Evolutionary conservation across 2,888 invertebrate species (phyloP), one percentile per base, ranked within the genome.

Genomic region (Caenorhabditis wallacei): DNA sequence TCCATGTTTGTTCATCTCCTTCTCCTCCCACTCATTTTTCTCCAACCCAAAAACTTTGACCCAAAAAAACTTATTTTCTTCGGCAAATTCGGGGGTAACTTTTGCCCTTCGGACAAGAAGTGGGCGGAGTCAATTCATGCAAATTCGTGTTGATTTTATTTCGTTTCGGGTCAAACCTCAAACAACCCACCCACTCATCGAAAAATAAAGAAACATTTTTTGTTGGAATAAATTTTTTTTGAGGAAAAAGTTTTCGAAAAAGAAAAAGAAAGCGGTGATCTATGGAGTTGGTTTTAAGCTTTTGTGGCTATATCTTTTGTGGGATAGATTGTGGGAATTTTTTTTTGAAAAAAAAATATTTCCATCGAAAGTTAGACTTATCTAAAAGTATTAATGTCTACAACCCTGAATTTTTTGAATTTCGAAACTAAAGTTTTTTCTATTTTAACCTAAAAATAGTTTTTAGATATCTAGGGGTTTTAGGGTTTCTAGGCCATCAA

Each of bases 21-120:
- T 20, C n/a, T 4, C 0, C n/a, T 37, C n/a, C 37, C 11, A 0
- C 0, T 20, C n/a, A 18, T 37, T 24, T 20, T 35, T 22, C 37
- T 37, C 57, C 43, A 35, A 2, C 18, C 57, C 37, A 30, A 56
- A 48, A 59, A 59, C 40, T 40, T 59, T 59, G 59, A 59, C 59
- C 59, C 18, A 59, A 59, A 57, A 57, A 59, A 59, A 40, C 43
- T 20, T n/a, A 18, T 7, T 43, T 56, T 24, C 30, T 57, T 59
- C 59, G 59, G 20, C 59, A 59, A 59, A 59, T 59, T 59, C 22
- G 30, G 30, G 30, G 3, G 30, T 30, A 30, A 57, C 43, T 59
- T 24, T 40, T 59, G 20, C 16, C 40, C n/a, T 53, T 4, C 3
- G n/a, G 20, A 51, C 11, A 24, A 22, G 24, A 24, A 59, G 20